phyloP scores from a whole-genome alignment of 2,888 invertebrate species.

The Merodon equestris region DNA sequence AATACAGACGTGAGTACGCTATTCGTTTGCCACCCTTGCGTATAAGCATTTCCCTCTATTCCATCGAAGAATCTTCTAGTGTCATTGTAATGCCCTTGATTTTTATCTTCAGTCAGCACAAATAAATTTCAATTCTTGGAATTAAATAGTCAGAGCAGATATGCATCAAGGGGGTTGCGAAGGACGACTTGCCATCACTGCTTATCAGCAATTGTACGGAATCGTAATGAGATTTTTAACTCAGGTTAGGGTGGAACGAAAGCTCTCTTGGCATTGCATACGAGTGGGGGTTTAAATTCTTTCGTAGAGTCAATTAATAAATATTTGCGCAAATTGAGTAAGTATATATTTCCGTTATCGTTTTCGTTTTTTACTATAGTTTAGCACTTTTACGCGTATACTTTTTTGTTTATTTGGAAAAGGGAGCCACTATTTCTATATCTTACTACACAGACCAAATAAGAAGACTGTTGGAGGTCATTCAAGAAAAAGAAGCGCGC shows the following conservation, averaged over 20 bases:
- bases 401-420: too few species aligned
- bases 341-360: too few species aligned
- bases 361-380: too few species aligned
- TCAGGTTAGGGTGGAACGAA: background rate
- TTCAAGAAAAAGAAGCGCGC: too few species aligned
- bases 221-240: conserved; percentile 62
- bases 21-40: conserved; percentile 21
- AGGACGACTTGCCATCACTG: conserved; percentile 34
- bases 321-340: too few species aligned
- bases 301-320: background rate
- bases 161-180: conserved; percentile 42
- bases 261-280: background rate
- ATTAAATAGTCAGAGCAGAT: conserved; percentile 59
- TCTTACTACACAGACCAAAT: too few species aligned
- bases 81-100: conserved; percentile 58
- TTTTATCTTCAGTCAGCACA: conserved; percentile 64
- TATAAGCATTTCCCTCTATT: too few species aligned
- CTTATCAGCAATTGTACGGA: conserved; percentile 57
- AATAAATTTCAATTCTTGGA: conserved; percentile 66
- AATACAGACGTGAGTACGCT: conserved; percentile 27
- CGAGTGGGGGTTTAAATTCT: background rate
- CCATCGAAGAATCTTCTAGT: conserved; percentile 28
- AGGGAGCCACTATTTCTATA: too few species aligned
- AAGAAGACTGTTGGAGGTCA: too few species aligned
- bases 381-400: too few species aligned